These are phyloP conservation scores for Neogale vison DNA, from an alignment of 2,113 vertebrate genomes.

Conservation along the genomic window DNA sequence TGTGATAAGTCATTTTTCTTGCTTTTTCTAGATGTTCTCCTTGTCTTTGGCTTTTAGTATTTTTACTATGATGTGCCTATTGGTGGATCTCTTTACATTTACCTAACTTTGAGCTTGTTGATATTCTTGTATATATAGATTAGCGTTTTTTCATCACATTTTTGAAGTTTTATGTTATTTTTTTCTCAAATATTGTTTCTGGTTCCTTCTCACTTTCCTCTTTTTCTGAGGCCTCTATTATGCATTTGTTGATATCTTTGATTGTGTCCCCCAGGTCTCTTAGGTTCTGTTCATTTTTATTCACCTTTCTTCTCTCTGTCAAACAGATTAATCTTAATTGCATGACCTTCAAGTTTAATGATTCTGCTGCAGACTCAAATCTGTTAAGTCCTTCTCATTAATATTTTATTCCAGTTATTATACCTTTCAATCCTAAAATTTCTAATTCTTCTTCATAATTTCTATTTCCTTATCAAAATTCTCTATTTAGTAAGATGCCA, in stretches of 20 bases:
- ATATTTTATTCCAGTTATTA: background rate
- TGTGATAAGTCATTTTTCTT: background rate
- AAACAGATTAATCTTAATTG: background rate
- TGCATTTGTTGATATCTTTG: background rate
- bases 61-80: background rate
- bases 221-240: background rate
- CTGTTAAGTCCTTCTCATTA: background rate
- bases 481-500: background rate
- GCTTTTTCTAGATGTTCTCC: background rate
- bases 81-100: background rate
- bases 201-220: background rate
- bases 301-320: background rate
- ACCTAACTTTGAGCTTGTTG: background rate
- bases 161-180: background rate
- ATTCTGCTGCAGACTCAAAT: background rate
- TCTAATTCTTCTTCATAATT: background rate
- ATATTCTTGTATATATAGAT: background rate
- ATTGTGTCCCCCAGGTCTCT: background rate
- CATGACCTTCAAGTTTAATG: background rate
- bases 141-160: background rate
- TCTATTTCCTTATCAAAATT: background rate
- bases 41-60: background rate
- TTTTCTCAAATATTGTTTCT: background rate
- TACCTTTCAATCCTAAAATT: background rate
- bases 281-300: background rate